Percentiles rank a stretch among this genome's conserved stretches.
Conservation (phyloP, 1,140 invertebrate genomes). For the Zaprionus capensis region DNA sequence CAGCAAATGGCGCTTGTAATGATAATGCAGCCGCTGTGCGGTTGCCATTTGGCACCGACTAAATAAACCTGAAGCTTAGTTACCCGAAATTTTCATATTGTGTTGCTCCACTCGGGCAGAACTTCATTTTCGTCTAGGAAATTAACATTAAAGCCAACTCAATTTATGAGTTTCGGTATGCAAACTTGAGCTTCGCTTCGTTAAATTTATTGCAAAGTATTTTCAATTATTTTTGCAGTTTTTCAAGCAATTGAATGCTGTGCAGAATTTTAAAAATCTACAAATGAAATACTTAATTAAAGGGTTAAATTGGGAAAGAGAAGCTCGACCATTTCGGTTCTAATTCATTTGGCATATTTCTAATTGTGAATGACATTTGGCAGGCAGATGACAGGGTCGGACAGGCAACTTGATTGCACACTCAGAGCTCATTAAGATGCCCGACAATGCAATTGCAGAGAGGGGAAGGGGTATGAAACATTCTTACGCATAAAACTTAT, state of each 20-base stretch:
- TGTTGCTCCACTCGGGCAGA: background rate
- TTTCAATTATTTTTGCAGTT: background rate
- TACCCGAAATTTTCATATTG: background rate
- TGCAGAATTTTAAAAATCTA: too few species aligned
- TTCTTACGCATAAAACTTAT: constrained; percentile 34
- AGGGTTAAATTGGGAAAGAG: background rate
- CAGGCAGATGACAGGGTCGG: background rate
- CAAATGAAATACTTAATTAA: background rate
- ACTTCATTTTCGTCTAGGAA: background rate
- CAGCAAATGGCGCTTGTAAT: constrained; percentile 36
- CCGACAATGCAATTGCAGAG: background rate
- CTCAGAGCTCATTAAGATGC: constrained; percentile 44
- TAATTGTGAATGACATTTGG: constrained; percentile 43
- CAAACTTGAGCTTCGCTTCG: background rate
- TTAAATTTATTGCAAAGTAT: background rate
- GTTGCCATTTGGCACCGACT: constrained; percentile 11
- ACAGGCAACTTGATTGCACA: constrained; percentile 47
- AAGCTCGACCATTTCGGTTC: background rate
- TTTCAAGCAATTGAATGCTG: constrained; percentile 5
- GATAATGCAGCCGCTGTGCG: constrained; percentile 32
- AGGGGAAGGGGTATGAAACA: background rate
- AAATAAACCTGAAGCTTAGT: constrained; percentile 1
- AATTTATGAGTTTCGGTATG: background rate
- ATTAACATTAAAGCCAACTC: background rate
- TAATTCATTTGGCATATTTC: constrained; percentile 8